Base-by-base conservation (phyloP, 2,888 invertebrate genomes). In the Amphipoea oculea region DNA sequence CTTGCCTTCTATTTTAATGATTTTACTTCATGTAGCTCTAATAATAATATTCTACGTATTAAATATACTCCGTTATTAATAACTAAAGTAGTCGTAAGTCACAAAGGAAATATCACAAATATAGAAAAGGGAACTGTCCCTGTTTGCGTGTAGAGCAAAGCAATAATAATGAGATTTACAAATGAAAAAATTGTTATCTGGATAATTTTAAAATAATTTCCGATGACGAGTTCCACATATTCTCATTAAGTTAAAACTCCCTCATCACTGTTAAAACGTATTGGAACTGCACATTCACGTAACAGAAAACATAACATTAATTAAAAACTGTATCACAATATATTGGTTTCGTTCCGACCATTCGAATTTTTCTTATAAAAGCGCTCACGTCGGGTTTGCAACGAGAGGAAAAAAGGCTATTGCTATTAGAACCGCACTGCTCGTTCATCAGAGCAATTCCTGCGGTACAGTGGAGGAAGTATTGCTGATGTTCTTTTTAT, bases 361-460 rank as follows among this genome's bases (percentile, higher is more conserved):
- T 89, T 92, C 88, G 86, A 92, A 90, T 92, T 91, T 92, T 92
- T 92, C 91, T 92, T 92, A 90, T 89, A 91, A 93, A 93, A 92
- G 90, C 90, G 90, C 89, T 91, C 91, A 91, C 91, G 90, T 91
- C 83, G 89, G 87, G 88, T 88, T 85, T 86, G 90, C 85, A 92
- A 91, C 78, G 79, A 88, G 90, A 92, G 88, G 90, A 92, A 94
- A 95, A 95, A 95, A 86, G 92, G 87, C 90, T 91, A 92, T 92
- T 92, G 93, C 94, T 95, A 95, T 95, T 95, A 95, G 91, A 94
- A 94, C 92, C 92, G 89, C 94, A 95, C 94, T 94, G 94, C 93
- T 93, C 94, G 95, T 96, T 95, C 95, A 95, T 96, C 95, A 95
- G 95, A 90, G 92, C 93, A 92, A 93, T 95, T 94, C 92, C 94